Evolutionary conservation across 2,797 vertebrate genomes (phyloP).

Genomic region (Acrossocheilus wenchowensis): DNA sequence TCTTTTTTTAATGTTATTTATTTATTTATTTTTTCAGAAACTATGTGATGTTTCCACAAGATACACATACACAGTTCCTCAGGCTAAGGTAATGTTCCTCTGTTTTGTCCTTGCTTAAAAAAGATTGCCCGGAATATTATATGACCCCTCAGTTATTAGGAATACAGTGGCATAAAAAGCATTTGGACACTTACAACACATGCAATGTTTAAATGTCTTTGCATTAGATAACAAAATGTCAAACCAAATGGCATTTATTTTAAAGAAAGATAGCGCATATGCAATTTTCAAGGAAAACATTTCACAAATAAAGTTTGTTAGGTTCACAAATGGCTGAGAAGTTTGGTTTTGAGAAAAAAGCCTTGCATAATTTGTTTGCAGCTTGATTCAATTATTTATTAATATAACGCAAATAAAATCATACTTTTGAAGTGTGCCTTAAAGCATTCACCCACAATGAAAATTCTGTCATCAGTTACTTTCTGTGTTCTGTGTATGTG

Average conservation of each 20-base stretch:
- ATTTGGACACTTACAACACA: not conserved
- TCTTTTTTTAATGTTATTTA: not conserved
- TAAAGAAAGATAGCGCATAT: not conserved
- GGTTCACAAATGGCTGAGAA: not conserved
- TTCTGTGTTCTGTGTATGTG: not conserved
- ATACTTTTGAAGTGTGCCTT: not conserved
- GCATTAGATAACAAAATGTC: conserved; percentile 3
- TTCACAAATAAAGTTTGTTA: not conserved
- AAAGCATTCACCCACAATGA: not conserved
- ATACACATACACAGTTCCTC: not conserved
- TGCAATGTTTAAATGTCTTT: not conserved
- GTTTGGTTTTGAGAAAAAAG: not conserved
- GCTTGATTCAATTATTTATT: conserved; percentile 10
- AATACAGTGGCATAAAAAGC: not conserved
- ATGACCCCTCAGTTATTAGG: not conserved
- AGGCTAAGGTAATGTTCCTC: not conserved
- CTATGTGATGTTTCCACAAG: not conserved
- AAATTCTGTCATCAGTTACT: not conserved
- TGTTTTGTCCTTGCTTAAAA: not conserved
- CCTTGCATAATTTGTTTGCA: conserved; percentile 11
- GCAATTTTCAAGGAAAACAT: not conserved
- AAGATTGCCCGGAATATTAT: not conserved
- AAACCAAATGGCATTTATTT: conserved; percentile 1
- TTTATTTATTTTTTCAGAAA: not conserved
- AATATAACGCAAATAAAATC: not conserved